phyloP scores from a whole-genome alignment of 2,113 vertebrate genomes.

The Istiophorus platypterus region DNA sequence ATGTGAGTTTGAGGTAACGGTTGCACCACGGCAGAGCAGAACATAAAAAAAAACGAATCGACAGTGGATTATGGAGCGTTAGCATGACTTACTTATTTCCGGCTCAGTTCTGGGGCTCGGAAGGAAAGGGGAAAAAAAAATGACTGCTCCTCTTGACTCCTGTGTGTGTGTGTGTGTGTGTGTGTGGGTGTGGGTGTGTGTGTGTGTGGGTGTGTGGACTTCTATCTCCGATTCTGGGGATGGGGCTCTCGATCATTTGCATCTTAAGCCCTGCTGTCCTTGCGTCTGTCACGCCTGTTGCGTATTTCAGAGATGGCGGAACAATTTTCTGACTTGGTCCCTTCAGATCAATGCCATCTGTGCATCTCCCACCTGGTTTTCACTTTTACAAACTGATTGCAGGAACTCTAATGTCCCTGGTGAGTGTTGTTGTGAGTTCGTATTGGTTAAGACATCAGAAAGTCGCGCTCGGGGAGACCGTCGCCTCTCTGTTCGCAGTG shows the following conservation, averaged over 20 bases:
- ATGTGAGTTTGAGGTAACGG: not conserved
- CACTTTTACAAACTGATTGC: not conserved
- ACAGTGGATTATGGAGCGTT: too few relatives aligned
- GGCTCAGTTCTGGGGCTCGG: too few relatives aligned
- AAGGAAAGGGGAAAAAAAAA: too few relatives aligned
- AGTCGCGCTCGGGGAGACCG: not conserved
- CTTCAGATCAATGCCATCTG: not conserved
- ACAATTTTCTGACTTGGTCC: not conserved
- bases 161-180: too few relatives aligned
- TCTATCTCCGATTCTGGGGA: not conserved
- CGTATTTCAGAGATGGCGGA: not conserved
- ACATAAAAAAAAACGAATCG: too few relatives aligned
- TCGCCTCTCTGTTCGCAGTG: not conserved
- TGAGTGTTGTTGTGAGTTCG: too few relatives aligned
- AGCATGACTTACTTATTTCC: too few relatives aligned
- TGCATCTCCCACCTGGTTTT: not conserved
- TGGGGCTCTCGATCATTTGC: not conserved
- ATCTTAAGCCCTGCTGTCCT: slow-evolving; percentile 7
- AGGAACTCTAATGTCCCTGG: not conserved
- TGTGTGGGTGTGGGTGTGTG: too few relatives aligned
- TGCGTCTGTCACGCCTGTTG: not conserved
- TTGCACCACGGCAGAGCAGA: too few relatives aligned
- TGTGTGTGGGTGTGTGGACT: too few relatives aligned
- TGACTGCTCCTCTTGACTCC: too few relatives aligned
- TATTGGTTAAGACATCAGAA: not conserved